phyloP scores from a whole-genome alignment of 2,113 vertebrate species.

The Hemicordylus capensis region DNA sequence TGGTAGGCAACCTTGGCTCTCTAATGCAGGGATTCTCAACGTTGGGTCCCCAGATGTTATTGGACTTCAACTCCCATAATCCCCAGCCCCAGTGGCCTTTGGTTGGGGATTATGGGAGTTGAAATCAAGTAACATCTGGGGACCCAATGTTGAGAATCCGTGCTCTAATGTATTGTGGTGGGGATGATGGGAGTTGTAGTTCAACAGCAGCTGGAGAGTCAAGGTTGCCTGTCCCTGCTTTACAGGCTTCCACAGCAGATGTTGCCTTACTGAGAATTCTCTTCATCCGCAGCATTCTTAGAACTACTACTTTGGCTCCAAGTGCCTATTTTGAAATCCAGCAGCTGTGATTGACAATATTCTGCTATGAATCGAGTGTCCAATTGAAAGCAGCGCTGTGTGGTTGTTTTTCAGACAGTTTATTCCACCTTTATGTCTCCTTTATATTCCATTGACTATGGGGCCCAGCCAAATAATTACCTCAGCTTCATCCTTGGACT shows the following conservation, averaged over 20 bases:
- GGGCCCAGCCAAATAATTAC: neutral
- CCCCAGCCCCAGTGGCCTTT: too few species aligned
- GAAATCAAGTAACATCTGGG: too few species aligned
- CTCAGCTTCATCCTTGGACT: neutral
- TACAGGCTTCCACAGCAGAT: neutral
- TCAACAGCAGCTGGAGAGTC: too few species aligned
- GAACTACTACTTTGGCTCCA: neutral
- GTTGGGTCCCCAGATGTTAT: too few species aligned
- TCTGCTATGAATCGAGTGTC: neutral
- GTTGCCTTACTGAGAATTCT: neutral
- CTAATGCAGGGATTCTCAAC: too few species aligned
- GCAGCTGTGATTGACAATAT: neutral
- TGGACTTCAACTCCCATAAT: too few species aligned
- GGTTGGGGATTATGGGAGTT: too few species aligned
- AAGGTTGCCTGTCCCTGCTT: too few species aligned
- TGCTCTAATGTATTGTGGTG: too few species aligned
- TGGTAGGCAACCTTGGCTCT: too few species aligned
- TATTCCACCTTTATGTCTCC: neutral
- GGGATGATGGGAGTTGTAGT: too few species aligned
- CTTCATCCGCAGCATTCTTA: neutral
- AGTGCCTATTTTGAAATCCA: neutral
- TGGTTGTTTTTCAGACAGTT: neutral
- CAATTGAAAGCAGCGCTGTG: neutral
- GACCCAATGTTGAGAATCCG: too few species aligned
- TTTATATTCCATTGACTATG: neutral